Conservation (phyloP, 2,113 vertebrate genomes). For the Sceloporus undulatus region DNA sequence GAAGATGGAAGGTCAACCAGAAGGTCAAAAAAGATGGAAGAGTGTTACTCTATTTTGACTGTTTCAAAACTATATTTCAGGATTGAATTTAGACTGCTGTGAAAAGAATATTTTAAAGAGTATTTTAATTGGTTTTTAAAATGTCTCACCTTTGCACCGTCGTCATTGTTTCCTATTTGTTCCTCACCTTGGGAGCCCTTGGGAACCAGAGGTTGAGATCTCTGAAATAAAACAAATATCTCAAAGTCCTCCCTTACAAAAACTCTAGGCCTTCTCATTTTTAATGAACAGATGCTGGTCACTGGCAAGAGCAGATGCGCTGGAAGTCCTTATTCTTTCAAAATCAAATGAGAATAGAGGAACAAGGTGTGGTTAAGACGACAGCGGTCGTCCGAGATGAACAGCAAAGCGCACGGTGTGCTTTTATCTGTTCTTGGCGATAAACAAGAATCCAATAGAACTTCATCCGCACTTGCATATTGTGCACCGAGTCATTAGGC, state of each 20-base stretch:
- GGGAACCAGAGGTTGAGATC: too few species aligned
- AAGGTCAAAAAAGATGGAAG: too few species aligned
- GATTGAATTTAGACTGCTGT: too few species aligned
- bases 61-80: too few species aligned
- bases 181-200: too few species aligned
- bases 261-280: neutral
- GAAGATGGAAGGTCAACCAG: too few species aligned
- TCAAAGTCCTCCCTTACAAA: neutral
- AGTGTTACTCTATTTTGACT: too few species aligned
- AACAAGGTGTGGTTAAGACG: neutral
- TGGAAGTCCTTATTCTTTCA: neutral
- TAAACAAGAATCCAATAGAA: conserved; percentile 2
- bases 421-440: neutral
- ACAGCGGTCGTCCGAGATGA: neutral
- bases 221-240: too few species aligned
- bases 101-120: too few species aligned
- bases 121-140: too few species aligned
- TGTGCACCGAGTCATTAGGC: conserved; percentile 37
- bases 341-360: neutral
- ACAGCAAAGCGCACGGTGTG: neutral
- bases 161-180: too few species aligned
- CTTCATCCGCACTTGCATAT: neutral
- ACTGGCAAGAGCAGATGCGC: neutral
- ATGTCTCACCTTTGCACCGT: too few species aligned
- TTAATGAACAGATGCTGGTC: neutral